Evolutionary conservation across 2,888 invertebrate genomes (phyloP).

Genomic region (Eupithecia tripunctaria): DNA sequence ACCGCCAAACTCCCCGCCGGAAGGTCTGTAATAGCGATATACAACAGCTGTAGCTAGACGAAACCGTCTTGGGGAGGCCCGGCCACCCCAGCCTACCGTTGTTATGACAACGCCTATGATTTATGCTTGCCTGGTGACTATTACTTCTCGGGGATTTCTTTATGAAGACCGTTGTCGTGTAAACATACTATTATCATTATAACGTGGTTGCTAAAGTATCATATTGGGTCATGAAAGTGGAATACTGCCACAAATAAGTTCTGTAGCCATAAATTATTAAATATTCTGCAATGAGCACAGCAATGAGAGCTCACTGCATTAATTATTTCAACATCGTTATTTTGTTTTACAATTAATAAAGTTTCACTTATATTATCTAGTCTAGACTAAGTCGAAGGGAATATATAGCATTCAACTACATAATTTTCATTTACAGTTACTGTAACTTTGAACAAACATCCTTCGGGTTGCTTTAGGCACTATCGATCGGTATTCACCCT

Average conservation of each 20-base stretch:
- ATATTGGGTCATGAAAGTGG: neutral
- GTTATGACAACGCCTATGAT: constrained; percentile 72
- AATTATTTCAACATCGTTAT: neutral
- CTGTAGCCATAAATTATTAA: neutral
- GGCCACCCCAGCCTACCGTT: constrained; percentile 64
- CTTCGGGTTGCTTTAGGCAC: constrained; percentile 10
- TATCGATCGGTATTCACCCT: constrained; percentile 22
- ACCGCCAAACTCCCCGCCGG: constrained; percentile 54
- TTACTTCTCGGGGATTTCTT: constrained; percentile 37
- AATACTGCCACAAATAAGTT: neutral
- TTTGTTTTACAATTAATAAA: neutral
- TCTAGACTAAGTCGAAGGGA: neutral
- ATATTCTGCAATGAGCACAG: neutral
- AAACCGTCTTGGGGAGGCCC: constrained; percentile 60
- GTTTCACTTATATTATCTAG: constrained; percentile 1
- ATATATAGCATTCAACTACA: constrained; percentile 27
- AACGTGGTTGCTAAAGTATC: constrained; percentile 11
- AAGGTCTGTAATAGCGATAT: constrained; percentile 61
- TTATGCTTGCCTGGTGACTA: constrained; percentile 70
- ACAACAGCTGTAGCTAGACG: constrained; percentile 70
- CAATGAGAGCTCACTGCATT: neutral
- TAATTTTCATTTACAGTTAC: constrained; percentile 41
- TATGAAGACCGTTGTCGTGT: constrained; percentile 32
- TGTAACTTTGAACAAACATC: constrained; percentile 21
- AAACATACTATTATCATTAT: constrained; percentile 30